A percentile compares a stretch with the other conserved stretches of the same genome.
Evolutionary conservation across 2,797 vertebrate species (phyloP).

Genomic region (Myotis planiceps): DNA sequence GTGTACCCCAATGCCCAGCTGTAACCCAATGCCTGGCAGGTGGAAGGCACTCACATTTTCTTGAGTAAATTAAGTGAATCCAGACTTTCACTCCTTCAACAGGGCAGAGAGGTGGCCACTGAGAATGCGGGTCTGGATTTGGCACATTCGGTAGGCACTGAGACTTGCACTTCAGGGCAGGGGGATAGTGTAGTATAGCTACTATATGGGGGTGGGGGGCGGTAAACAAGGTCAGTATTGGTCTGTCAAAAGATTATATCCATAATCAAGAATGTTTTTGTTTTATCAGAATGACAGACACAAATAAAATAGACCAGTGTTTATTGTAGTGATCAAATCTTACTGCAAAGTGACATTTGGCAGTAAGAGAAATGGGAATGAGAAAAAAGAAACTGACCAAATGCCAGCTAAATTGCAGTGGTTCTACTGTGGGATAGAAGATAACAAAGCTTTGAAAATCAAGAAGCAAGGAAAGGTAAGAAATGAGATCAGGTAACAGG

Average conservation of each 20-base stretch:
- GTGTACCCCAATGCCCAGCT: neutral
- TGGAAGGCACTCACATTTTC: neutral
- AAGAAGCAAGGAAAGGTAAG: neutral
- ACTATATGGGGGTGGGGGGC: neutral
- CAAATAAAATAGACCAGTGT: neutral
- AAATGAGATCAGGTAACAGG: neutral
- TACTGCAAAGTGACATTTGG: slow-evolving; percentile 24
- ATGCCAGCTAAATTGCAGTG: neutral
- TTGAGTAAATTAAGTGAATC: slow-evolving; percentile 29
- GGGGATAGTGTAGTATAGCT: neutral
- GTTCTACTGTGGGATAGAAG: neutral
- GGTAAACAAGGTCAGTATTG: neutral
- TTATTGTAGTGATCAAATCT: slow-evolving; percentile 10
- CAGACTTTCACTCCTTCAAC: neutral
- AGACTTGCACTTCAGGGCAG: neutral
- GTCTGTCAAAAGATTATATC: neutral
- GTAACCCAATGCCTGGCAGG: neutral
- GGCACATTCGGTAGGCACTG: neutral
- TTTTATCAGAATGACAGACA: neutral
- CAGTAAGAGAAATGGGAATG: neutral
- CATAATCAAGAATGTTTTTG: neutral
- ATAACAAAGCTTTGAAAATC: slow-evolving; percentile 6
- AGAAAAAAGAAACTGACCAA: slow-evolving; percentile 2
- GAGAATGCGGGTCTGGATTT: neutral
- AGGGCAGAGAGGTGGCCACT: neutral